These are phyloP conservation scores for Lepidostoma basale DNA, from an alignment of 1,140 invertebrate species.

Conservation along the genomic window DNA sequence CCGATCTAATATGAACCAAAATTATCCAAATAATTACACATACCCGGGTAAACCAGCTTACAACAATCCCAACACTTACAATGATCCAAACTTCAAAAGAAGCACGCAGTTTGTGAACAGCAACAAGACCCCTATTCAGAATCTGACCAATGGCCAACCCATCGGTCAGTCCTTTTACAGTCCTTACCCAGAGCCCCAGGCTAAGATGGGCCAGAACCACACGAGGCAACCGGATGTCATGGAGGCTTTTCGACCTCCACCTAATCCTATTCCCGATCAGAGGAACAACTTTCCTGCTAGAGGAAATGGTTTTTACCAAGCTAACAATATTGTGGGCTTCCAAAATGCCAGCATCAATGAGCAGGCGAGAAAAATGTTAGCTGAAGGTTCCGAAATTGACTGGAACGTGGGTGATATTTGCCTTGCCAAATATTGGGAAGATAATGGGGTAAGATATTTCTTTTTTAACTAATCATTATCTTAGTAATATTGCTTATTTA, in stretches of 20 bases:
- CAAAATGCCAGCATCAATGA: constrained; percentile 66
- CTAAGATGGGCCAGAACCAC: constrained; percentile 35
- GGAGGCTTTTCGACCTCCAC: constrained; percentile 25
- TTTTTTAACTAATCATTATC: neutral
- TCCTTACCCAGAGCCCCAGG: constrained; percentile 33
- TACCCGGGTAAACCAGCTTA: constrained; percentile 36
- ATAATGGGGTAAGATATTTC: constrained; percentile 72
- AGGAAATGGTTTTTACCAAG: constrained; percentile 58
- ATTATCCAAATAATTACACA: constrained; percentile 42
- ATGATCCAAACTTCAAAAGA: constrained; percentile 36
- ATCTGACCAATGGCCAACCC: constrained; percentile 50
- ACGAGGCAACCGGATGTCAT: constrained; percentile 28
- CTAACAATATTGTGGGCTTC: constrained; percentile 64
- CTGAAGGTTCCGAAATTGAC: constrained; percentile 55
- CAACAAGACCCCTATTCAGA: constrained; percentile 38
- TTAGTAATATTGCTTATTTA: neutral
- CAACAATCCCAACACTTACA: constrained; percentile 37
- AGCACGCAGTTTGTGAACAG: constrained; percentile 45
- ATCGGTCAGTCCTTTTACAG: constrained; percentile 40
- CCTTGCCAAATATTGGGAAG: constrained; percentile 91
- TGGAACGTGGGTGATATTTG: constrained; percentile 83
- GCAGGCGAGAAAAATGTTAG: constrained; percentile 63
- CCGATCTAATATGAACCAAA: constrained; percentile 34
- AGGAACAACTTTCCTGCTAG: constrained; percentile 33
- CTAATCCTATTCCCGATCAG: constrained; percentile 24